These are phyloP conservation scores for Lasiurus cinereus DNA, from an alignment of 2,113 vertebrate species.

Conservation along the genomic window DNA sequence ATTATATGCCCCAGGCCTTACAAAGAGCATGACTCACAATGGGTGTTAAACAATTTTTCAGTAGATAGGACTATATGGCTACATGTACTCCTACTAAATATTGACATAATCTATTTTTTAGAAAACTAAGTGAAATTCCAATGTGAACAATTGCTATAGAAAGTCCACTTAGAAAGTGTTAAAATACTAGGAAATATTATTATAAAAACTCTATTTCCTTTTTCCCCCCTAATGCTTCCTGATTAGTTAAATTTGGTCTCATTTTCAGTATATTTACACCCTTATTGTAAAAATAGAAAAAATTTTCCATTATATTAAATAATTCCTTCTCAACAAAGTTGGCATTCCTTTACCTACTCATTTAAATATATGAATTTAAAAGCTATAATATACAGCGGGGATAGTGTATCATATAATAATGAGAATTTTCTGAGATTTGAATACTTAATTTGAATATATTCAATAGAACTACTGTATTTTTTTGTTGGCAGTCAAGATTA, in stretches of 20 bases:
- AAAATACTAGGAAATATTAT: conserved; percentile 10
- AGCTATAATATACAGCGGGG: not conserved
- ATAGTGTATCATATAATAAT: not conserved
- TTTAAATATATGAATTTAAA: conserved; percentile 27
- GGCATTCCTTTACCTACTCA: not conserved
- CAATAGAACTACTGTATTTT: not conserved
- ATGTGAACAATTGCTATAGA: not conserved
- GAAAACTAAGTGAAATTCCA: not conserved
- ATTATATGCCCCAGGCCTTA: not conserved
- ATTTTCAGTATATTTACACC: not conserved
- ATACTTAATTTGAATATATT: not conserved
- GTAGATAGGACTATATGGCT: not conserved
- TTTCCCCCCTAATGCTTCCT: not conserved
- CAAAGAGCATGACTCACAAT: not conserved
- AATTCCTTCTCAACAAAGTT: not conserved
- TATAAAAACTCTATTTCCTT: not conserved
- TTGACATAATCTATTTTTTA: not conserved
- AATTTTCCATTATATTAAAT: not conserved
- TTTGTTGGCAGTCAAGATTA: not conserved
- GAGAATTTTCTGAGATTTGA: not conserved
- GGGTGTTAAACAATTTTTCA: not conserved
- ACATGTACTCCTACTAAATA: not conserved
- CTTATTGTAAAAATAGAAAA: not conserved
- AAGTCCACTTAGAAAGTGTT: conserved; percentile 27
- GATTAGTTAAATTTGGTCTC: not conserved